Percentiles rank a stretch among this genome's conserved stretches.
These are phyloP conservation scores for Phortica okadai DNA, from an alignment of 2,888 invertebrate species.

Conservation along the genomic window DNA sequence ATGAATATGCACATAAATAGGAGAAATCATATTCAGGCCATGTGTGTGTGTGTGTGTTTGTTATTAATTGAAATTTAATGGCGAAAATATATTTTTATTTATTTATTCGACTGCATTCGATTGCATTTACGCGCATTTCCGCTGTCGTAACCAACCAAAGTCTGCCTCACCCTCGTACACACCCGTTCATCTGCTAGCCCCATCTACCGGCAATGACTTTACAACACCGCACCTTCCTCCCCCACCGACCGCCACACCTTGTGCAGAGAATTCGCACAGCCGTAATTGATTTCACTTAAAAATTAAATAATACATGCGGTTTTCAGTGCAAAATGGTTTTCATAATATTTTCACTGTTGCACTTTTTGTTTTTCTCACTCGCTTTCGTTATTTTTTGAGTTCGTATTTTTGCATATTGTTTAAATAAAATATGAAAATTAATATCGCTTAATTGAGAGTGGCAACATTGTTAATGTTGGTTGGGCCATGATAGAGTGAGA, in stretches of 20 bases:
- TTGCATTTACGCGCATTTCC: slow-evolving; percentile 68
- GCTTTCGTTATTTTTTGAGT: slow-evolving; percentile 23
- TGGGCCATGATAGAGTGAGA: too few relatives aligned
- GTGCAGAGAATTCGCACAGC: too few relatives aligned
- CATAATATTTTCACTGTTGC: slow-evolving; percentile 46
- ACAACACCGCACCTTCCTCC: too few relatives aligned
- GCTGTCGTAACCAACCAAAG: slow-evolving; percentile 48
- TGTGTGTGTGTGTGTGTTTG: slow-evolving; percentile 41
- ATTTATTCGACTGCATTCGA: slow-evolving; percentile 63
- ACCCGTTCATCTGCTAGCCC: neutral
- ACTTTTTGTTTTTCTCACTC: slow-evolving; percentile 37
- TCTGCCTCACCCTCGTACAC: neutral
- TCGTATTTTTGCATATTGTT: slow-evolving; percentile 32
- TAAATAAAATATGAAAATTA: slow-evolving; percentile 71
- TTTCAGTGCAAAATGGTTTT: slow-evolving; percentile 69
- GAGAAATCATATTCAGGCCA: slow-evolving; percentile 12
- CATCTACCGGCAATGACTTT: too few relatives aligned
- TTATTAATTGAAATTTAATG: slow-evolving; percentile 76
- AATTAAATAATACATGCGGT: slow-evolving; percentile 70
- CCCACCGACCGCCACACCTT: too few relatives aligned
- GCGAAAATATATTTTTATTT: slow-evolving; percentile 62
- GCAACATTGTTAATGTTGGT: neutral
- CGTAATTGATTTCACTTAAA: slow-evolving; percentile 70
- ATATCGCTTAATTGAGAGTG: slow-evolving; percentile 60
- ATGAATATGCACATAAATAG: neutral